phyloP scores from a whole-genome alignment of 1,140 invertebrate species.

The Calliphora vicina region DNA sequence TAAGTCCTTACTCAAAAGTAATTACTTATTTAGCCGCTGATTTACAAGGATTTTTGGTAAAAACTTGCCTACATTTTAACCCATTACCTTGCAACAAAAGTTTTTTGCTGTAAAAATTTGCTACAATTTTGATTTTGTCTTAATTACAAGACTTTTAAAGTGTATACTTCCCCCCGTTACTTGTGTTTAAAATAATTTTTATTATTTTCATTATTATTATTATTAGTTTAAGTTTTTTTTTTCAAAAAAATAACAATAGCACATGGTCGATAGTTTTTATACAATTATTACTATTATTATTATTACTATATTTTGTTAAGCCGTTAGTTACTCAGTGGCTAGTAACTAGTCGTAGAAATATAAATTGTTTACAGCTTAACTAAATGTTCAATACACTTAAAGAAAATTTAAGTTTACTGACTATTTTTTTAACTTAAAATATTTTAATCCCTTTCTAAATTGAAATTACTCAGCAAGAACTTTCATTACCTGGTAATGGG shows the following conservation, averaged over 20 bases:
- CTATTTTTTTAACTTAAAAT: too few species aligned
- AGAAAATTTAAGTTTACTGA: too few species aligned
- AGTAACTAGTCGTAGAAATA: neutral
- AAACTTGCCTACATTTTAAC: too few species aligned
- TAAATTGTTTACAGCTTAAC: neutral
- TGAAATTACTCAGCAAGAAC: too few species aligned
- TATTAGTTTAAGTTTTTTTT: neutral
- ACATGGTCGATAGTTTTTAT: constrained; percentile 6
- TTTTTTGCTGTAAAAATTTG: too few species aligned
- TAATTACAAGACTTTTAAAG: neutral
- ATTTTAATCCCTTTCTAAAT: too few species aligned
- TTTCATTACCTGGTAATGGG: too few species aligned
- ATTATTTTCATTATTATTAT: neutral
- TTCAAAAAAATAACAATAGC: neutral
- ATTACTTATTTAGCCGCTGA: too few species aligned
- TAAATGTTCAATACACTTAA: neutral
- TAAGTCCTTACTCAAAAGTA: too few species aligned
- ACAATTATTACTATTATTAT: neutral
- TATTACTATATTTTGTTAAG: neutral
- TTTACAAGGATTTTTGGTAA: too few species aligned
- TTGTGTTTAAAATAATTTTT: neutral
- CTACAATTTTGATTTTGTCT: too few species aligned
- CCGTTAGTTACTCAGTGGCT: neutral
- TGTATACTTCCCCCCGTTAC: neutral
- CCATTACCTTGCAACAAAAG: too few species aligned